Base-by-base conservation (phyloP, 2,888 invertebrate genomes). In the Yponomeuta sedellus region DNA sequence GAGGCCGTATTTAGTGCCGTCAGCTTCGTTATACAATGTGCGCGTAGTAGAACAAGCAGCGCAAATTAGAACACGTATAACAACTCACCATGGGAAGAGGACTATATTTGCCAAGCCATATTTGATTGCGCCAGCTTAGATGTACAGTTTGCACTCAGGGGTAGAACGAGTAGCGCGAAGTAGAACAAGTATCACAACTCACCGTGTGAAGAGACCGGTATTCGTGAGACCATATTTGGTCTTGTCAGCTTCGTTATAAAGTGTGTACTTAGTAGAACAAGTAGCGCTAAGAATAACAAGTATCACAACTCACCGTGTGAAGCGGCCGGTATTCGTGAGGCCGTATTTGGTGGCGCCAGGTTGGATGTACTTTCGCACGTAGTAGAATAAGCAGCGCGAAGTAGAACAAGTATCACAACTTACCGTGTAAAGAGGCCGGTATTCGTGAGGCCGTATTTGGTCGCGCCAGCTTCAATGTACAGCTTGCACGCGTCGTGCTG, bases 401-500 rank as follows among this genome's bases (percentile, higher is more conserved):
- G 34, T 34, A 34, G 8, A 34, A 34, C 34, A 34, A 34, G 25
- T 5, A 25, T 25, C 25, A 34, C 6, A 34, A 34, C 34, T 34
- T 67, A 94, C 94, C 94, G 93, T 2, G 94, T 94, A 70, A 94
- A 95, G 1, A 93, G 77, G 10, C 94, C 94, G 66, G 92, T 92
- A 75, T 96, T 96, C 19, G 90, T 89, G 12, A 95, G 88, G 0
- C 93, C 93, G 72, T 93, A 90, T 69, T 92, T 92, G 22, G 87
- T 86, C 63, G 92, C 85, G 0, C 93, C 93, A 0, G 93, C 86
- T 0, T 69, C 72, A 69, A 96, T 94, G 75, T 88, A 92, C 57
- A 92, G 83, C 61, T 92, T 91, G 82, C 96, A 96, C 68, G 92
- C 88, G 78, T 96, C 96, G 76, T 96, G 96, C 69, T 92, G 92